Conservation (phyloP, 2,113 vertebrate species). For the Coreoperca whiteheadi region DNA sequence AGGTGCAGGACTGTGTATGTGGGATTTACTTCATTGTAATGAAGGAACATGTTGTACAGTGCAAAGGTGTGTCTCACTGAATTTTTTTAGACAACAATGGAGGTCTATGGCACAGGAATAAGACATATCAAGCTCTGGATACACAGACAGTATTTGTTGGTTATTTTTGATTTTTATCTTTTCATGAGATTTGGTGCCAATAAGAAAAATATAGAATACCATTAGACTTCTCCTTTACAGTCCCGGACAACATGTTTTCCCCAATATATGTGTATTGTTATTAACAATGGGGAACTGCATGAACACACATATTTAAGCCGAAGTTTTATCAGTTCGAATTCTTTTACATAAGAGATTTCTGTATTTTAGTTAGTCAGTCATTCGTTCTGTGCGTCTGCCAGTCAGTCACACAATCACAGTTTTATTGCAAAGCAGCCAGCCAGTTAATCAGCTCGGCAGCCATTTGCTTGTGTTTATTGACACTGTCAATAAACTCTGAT, state of each 20-base stretch:
- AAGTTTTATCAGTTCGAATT: too few relatives aligned
- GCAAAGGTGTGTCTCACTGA: neutral
- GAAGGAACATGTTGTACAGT: neutral
- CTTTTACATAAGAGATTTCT: too few relatives aligned
- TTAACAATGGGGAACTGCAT: neutral
- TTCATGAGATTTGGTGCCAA: neutral
- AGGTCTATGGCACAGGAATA: neutral
- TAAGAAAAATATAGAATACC: neutral
- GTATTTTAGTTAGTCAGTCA: constrained; percentile 30
- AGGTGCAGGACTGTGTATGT: neutral
- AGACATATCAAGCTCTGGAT: too few relatives aligned
- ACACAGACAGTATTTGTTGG: neutral
- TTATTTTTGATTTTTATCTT: neutral
- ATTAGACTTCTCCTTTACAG: neutral
- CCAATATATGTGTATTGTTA: neutral
- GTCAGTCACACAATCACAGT: constrained; percentile 49
- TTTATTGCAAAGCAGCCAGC: constrained; percentile 55
- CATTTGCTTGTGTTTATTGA: neutral
- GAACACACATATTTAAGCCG: neutral
- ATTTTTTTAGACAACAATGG: neutral
- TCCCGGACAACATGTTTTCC: neutral
- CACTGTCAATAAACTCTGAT: neutral
- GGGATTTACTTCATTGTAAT: neutral
- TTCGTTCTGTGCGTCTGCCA: constrained; percentile 33
- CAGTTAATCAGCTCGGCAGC: constrained; percentile 73